Percentiles rank a stretch among this genome's conserved stretches.
Evolutionary conservation across 2,113 vertebrate species (phyloP).

Genomic region (Coptodon rendalli): DNA sequence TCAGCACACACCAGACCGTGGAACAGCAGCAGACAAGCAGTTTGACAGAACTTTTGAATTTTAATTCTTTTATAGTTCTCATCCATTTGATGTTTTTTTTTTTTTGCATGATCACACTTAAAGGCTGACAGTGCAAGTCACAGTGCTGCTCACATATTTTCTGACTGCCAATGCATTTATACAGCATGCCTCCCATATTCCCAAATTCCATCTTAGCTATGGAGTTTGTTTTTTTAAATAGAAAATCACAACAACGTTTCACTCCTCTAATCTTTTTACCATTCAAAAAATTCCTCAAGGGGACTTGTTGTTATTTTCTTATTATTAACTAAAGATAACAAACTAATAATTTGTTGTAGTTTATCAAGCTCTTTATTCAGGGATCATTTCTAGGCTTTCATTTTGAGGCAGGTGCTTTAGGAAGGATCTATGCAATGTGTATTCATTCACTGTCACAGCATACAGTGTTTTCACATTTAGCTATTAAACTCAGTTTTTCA

Average conservation of each 20-base stretch:
- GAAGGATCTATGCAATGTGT: background rate
- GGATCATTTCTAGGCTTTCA: background rate
- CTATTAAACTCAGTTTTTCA: background rate
- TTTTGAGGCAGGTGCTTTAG: background rate
- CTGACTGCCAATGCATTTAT: background rate
- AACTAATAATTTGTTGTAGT: background rate
- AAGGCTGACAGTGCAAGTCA: slow-evolving; percentile 10
- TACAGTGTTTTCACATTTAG: background rate
- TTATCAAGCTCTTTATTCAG: background rate
- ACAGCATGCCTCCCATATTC: background rate
- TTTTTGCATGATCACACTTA: slow-evolving; percentile 24
- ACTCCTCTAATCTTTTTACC: background rate
- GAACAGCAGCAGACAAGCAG: background rate
- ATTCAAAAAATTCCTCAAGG: background rate
- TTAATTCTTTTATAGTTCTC: background rate
- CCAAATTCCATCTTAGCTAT: background rate
- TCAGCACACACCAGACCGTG: slow-evolving; percentile 7
- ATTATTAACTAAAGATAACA: background rate
- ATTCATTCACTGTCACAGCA: background rate
- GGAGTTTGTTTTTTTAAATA: background rate
- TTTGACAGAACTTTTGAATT: slow-evolving; percentile 14
- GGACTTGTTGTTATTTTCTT: background rate
- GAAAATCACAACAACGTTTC: background rate
- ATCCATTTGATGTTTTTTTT: background rate
- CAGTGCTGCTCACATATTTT: background rate